phyloP scores from a whole-genome alignment of 2,797 vertebrate species.

The Onychomys torridus region DNA sequence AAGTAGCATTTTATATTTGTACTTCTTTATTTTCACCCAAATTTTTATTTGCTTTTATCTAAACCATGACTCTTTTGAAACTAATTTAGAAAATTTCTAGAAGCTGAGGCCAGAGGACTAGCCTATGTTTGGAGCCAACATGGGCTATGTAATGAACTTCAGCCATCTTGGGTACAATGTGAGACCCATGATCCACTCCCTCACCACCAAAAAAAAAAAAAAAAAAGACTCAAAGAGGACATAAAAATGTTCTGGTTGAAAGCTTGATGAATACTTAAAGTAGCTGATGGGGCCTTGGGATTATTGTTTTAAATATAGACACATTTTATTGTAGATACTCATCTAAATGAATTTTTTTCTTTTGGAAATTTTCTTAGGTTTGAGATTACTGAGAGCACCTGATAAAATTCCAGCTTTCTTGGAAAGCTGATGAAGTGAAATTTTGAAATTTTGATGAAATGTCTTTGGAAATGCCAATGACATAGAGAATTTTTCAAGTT shows the following conservation, averaged over 20 bases:
- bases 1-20: conserved; percentile 30
- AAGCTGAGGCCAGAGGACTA: neutral
- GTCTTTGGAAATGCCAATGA: conserved; percentile 53
- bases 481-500: conserved; percentile 62
- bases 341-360: neutral
- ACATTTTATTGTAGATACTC: conserved; percentile 23
- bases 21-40: neutral
- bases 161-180: neutral
- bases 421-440: conserved; percentile 53
- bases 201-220: neutral
- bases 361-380: neutral
- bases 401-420: conserved; percentile 56
- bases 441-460: neutral
- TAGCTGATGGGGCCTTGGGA: neutral
- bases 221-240: neutral
- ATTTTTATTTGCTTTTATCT: conserved; percentile 40
- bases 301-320: conserved; percentile 23
- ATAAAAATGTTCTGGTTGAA: conserved; percentile 24
- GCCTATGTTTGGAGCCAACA: neutral
- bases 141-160: neutral
- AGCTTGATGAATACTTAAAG: neutral
- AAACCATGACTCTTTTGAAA: neutral
- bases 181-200: neutral
- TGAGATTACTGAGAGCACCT: conserved; percentile 51
- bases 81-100: conserved; percentile 20